These are phyloP conservation scores for Malurus leucopterus DNA, from an alignment of 2,797 vertebrate species.

Conservation along the genomic window DNA sequence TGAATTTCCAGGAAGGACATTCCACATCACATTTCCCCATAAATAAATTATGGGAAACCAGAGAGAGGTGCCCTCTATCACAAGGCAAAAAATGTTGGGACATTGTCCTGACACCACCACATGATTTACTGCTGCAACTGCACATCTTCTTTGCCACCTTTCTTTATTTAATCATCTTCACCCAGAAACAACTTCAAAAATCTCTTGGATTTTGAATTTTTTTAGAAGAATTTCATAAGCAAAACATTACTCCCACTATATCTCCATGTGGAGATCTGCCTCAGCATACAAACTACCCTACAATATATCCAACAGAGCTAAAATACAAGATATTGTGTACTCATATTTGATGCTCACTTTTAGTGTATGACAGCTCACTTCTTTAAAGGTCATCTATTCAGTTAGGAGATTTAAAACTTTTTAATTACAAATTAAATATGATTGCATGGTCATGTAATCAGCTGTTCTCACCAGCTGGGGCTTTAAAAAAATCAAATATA, in stretches of 20 bases:
- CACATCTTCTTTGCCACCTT: rapidly evolving
- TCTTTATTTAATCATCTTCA: neutral
- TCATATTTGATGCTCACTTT: neutral
- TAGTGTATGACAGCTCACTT: neutral
- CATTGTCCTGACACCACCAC: neutral
- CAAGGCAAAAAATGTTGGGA: neutral
- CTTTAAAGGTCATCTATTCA: neutral
- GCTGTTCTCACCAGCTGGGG: neutral
- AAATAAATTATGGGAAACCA: neutral
- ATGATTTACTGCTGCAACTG: neutral
- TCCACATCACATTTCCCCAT: neutral
- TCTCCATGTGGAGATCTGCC: neutral
- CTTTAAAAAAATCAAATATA: neutral
- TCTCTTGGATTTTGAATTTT: neutral
- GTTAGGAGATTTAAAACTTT: neutral
- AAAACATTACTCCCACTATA: neutral
- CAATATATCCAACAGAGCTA: neutral
- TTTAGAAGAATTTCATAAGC: neutral
- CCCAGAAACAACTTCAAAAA: neutral
- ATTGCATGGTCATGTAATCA: neutral
- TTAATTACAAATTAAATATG: neutral
- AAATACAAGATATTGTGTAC: neutral
- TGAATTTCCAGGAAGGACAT: neutral
- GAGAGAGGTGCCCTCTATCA: neutral
- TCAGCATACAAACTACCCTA: neutral